These are phyloP conservation scores for Harmothoe impar DNA, from an alignment of 2,888 invertebrate species.

Conservation along the genomic window DNA sequence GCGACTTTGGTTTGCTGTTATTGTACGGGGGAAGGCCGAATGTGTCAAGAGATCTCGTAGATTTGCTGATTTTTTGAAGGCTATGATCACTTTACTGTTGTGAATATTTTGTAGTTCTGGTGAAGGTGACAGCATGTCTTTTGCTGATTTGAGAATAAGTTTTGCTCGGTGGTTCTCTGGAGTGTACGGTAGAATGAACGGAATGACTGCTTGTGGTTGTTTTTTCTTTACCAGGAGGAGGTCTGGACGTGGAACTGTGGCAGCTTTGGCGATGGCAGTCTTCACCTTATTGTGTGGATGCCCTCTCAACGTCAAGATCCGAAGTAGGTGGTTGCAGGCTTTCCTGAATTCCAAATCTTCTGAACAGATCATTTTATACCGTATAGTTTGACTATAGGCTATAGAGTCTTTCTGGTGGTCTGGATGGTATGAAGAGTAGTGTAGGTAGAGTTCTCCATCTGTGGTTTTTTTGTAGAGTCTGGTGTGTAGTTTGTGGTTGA, in stretches of 20 bases:
- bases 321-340: background rate
- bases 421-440: constrained; percentile 29
- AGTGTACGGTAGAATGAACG: background rate
- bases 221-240: background rate
- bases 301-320: background rate
- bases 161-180: background rate
- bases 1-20: background rate
- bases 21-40: background rate
- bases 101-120: background rate
- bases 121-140: background rate
- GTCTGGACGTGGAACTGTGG: background rate
- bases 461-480: constrained; percentile 2
- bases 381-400: constrained; percentile 13
- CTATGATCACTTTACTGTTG: background rate
- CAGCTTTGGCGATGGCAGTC: background rate
- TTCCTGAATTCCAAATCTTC: background rate
- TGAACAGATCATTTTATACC: background rate
- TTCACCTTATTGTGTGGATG: background rate
- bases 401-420: background rate
- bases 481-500: background rate
- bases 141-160: background rate
- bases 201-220: background rate
- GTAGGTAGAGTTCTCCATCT: constrained; percentile 3
- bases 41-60: background rate
- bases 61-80: background rate